phyloP scores from a whole-genome alignment of 2,888 invertebrate genomes.

The Protonemura montana region DNA sequence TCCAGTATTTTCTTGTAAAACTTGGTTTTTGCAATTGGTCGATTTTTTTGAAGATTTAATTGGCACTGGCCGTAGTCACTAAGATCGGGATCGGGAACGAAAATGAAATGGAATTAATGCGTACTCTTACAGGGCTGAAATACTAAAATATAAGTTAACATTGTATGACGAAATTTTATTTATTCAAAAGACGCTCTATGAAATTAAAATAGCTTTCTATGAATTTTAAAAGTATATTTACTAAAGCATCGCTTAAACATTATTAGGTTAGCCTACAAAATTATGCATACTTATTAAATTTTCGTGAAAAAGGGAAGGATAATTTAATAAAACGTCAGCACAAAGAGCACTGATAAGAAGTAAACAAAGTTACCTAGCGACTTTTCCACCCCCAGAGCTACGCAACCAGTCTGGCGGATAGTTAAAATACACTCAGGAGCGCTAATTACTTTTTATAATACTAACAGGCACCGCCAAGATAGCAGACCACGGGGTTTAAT shows the following conservation, averaged over 20 bases:
- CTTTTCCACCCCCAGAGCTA: background rate
- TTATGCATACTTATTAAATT: background rate
- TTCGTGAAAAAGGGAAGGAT: background rate
- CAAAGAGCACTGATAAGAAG: slow-evolving; percentile 7
- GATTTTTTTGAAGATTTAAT: no score
- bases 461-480: background rate
- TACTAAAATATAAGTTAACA: no score
- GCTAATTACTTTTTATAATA: slow-evolving; percentile 7
- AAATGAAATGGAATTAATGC: no score
- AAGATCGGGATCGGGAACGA: no score
- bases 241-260: background rate
- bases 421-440: background rate
- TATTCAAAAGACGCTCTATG: no score
- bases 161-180: no score
- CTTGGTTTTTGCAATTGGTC: no score
- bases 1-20: no score
- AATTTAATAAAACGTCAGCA: background rate
- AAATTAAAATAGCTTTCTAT: background rate
- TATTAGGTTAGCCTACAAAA: background rate
- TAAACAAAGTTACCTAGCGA: background rate
- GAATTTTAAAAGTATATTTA: background rate
- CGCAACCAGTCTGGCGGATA: background rate
- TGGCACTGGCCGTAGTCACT: no score
- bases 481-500: background rate
- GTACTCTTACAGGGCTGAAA: no score